Evolutionary conservation across 2,113 vertebrate species (phyloP).

Genomic region (Chionomys nivalis): DNA sequence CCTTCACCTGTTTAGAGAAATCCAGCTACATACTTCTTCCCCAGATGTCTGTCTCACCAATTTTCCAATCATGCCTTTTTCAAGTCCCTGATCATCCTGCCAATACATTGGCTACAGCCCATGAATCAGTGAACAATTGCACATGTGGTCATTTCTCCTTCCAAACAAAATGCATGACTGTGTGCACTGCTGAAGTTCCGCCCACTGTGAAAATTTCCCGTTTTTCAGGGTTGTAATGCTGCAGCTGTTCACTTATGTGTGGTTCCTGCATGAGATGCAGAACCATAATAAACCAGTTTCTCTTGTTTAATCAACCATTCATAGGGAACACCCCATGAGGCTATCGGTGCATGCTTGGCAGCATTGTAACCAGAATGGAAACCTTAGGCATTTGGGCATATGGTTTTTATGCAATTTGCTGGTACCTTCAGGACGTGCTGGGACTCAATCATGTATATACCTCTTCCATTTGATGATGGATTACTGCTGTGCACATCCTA

Average conservation of each 20-base stretch:
- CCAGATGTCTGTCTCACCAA: background rate
- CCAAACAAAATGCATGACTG: background rate
- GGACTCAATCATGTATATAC: too few relatives aligned
- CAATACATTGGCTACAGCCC: background rate
- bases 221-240: background rate
- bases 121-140: background rate
- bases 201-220: background rate
- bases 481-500: background rate
- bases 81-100: background rate
- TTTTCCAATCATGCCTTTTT: background rate
- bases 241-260: background rate
- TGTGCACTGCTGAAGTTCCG: background rate
- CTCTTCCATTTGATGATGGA: background rate
- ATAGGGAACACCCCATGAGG: background rate
- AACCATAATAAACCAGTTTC: background rate
- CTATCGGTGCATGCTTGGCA: background rate
- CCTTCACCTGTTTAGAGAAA: background rate
- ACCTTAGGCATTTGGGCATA: background rate
- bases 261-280: background rate
- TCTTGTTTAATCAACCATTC: background rate
- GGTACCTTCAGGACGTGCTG: background rate
- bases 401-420: background rate
- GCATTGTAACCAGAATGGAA: too few relatives aligned
- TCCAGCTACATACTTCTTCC: background rate
- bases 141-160: background rate